Evolutionary conservation across 2,797 vertebrate genomes (phyloP).

Genomic region (Onychomys leucogaster): DNA sequence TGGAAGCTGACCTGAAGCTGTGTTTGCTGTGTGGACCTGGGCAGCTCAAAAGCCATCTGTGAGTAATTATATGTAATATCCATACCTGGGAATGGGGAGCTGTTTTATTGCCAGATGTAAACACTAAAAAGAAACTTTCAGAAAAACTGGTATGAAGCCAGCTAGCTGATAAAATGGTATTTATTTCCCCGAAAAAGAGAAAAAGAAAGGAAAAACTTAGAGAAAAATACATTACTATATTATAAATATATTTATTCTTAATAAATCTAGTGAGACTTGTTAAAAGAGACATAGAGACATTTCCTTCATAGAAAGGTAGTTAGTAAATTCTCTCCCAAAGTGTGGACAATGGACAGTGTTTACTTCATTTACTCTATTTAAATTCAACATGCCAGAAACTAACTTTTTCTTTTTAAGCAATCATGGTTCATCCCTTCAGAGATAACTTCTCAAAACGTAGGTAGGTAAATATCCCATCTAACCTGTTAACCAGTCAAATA

Average conservation of each 20-base stretch:
- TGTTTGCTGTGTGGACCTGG: neutral
- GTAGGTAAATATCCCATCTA: neutral
- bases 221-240: constrained; percentile 36
- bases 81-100: constrained; percentile 33
- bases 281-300: neutral
- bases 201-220: constrained; percentile 44
- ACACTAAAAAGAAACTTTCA: constrained; percentile 50
- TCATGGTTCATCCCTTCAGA: neutral
- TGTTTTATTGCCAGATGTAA: constrained; percentile 64
- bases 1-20: neutral
- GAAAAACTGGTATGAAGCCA: constrained; percentile 36
- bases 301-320: constrained; percentile 14
- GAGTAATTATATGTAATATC: constrained; percentile 55
- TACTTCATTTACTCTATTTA: neutral
- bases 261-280: neutral
- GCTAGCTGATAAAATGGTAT: neutral
- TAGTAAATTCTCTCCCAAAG: neutral
- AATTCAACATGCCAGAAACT: neutral
- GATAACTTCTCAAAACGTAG: neutral
- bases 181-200: constrained; percentile 18
- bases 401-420: neutral
- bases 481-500: neutral
- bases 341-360: neutral
- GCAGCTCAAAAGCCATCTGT: constrained; percentile 53
- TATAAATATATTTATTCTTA: constrained; percentile 5